Evolutionary conservation across 2,113 vertebrate genomes (phyloP), one percentile per base, ranked within the genome.

Genomic region (Caretta caretta): DNA sequence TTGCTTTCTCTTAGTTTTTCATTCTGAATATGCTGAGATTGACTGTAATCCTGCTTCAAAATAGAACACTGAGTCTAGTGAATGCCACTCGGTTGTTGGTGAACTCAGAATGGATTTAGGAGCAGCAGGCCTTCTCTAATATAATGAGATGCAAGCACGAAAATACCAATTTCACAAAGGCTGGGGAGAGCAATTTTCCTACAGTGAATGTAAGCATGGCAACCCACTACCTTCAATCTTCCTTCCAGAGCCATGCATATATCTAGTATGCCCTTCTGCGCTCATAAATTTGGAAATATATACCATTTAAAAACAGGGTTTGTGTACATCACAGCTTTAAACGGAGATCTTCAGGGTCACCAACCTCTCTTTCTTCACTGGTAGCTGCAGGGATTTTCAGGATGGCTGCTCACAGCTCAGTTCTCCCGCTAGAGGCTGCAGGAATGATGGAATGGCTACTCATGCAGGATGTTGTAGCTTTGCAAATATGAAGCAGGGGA

Each of bases 401-500:
- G 72, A 42, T 13, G 3, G 20, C 38, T 86, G 62, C 85, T 89
- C 13, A 10, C 0, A 2, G 38, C 76, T 84, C 51, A 65, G 59
- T 78, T 86, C 17, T 80, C 42, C 19, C 0, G 1, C 27, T 31
- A 59, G 82, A 83, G 29, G 4, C n/a, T 80, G 25, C 0, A 3
- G 3, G 81, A 62, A 9, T 0, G 1, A 42, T 65, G 76, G 59
- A 46, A 48, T 50, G 38, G 10, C 24, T 38, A 17, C 86, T 85
- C 0, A 0, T 31, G 12, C 0, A 0, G 0, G 0, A 6, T 6
- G 46, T 9, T 0, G 27, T 19, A 85, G 9, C 12, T n/a, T 31
- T 83, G 50, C 4, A 38, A 14, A 8, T 16, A 54, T 54, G 50
- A 92, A 76, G 22, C 0, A 0, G 27, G 22, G 22, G 6, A 31